Conservation (phyloP, 1,140 invertebrate species). For the Bombus difficillimus region DNA sequence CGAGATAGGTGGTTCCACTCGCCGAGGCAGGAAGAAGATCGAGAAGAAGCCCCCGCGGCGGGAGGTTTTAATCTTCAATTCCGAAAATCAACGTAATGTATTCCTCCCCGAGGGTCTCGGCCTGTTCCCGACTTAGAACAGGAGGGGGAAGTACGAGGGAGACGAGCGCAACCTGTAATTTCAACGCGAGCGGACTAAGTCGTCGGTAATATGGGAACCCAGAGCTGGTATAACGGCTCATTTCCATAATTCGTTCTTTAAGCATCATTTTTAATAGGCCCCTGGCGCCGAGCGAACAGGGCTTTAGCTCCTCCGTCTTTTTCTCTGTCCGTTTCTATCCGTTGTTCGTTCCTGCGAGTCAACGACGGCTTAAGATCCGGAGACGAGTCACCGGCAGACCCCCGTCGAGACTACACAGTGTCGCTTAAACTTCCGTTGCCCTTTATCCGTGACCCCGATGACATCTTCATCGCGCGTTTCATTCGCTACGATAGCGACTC, state of each 20-base stretch:
- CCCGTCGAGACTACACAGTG: constrained; percentile 60
- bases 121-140: constrained; percentile 59
- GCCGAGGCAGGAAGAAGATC: constrained; percentile 31
- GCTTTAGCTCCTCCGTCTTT: constrained; percentile 2
- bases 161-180: constrained; percentile 77
- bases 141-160: constrained; percentile 25
- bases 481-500: background rate
- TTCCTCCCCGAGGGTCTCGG: constrained; percentile 71
- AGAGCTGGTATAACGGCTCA: constrained; percentile 75
- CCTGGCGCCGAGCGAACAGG: constrained; percentile 74
- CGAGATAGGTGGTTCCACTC: background rate
- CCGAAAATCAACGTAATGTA: constrained; percentile 78
- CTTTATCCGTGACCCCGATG: constrained; percentile 38
- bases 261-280: constrained; percentile 81
- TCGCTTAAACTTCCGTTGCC: constrained; percentile 61
- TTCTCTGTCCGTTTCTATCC: background rate
- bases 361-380: constrained; percentile 37
- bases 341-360: background rate
- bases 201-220: constrained; percentile 79
- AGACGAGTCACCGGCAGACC: constrained; percentile 60
- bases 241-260: constrained; percentile 82
- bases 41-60: constrained; percentile 42
- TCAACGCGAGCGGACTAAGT: constrained; percentile 77
- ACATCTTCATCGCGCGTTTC: constrained; percentile 45
- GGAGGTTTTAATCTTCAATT: constrained; percentile 72